Evolutionary conservation across 2,888 invertebrate genomes (phyloP).

Genomic region (Protodeltote pygarga): DNA sequence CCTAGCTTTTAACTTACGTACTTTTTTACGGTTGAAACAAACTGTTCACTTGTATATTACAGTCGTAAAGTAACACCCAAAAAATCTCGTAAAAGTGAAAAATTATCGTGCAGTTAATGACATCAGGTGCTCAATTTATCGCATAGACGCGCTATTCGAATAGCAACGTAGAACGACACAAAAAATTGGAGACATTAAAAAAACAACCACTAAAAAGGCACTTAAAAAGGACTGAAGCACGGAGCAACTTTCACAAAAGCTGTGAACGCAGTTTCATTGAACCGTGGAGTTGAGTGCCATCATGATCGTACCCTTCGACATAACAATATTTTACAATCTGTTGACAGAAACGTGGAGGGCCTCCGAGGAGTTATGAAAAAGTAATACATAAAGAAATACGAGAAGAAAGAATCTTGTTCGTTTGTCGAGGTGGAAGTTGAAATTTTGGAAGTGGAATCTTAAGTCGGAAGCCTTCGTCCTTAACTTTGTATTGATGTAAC

Average conservation of each 20-base stretch:
- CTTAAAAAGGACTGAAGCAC: conserved; percentile 49
- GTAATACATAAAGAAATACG: conserved; percentile 43
- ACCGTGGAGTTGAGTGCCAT: conserved; percentile 49
- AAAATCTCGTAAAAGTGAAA: neutral
- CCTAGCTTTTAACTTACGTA: too few relatives aligned
- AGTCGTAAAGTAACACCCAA: neutral
- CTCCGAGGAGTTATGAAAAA: conserved; percentile 32
- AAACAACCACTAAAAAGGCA: conserved; percentile 43
- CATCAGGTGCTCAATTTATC: conserved; percentile 5
- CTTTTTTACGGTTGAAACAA: too few relatives aligned
- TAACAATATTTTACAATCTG: conserved; percentile 41
- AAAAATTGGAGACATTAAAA: conserved; percentile 37
- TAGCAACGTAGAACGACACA: conserved; percentile 12
- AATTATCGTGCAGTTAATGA: neutral
- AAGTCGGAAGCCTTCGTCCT: conserved; percentile 19
- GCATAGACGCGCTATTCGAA: conserved; percentile 1
- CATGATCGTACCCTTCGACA: conserved; percentile 29
- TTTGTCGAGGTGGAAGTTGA: conserved; percentile 21
- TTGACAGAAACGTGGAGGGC: conserved; percentile 37
- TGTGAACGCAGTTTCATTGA: conserved; percentile 56
- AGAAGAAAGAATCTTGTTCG: conserved; percentile 25
- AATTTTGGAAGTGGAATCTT: conserved; percentile 29
- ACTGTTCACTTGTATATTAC: too few relatives aligned
- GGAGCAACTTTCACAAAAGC: conserved; percentile 35
- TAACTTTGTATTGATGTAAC: conserved; percentile 32